phyloP scores from a whole-genome alignment of 2,113 vertebrate genomes.

The Phyllostomus hastatus region DNA sequence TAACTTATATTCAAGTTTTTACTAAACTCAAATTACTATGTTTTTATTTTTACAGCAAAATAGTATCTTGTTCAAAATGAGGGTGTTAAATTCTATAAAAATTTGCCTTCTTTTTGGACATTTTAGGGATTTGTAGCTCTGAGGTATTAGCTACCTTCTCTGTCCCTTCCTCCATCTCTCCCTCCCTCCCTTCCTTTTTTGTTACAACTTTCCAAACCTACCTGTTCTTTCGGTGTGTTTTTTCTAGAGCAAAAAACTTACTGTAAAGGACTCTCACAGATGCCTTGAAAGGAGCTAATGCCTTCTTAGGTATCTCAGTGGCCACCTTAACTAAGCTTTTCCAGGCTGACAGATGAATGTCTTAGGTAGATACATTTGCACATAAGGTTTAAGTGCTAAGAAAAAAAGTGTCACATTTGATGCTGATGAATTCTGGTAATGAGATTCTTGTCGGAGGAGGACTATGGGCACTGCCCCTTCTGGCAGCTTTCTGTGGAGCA shows the following conservation, averaged over 20 bases:
- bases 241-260: background rate
- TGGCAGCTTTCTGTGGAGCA: slow-evolving; percentile 57
- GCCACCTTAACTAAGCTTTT: slow-evolving; percentile 13
- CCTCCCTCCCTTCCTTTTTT: background rate
- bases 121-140: background rate
- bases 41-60: slow-evolving; percentile 22
- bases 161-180: background rate
- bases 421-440: slow-evolving; percentile 66
- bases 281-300: slow-evolving; percentile 9
- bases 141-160: background rate
- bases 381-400: slow-evolving; percentile 57
- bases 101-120: background rate
- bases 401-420: slow-evolving; percentile 55
- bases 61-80: background rate
- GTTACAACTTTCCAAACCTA: background rate
- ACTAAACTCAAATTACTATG: background rate
- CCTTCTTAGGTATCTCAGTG: background rate
- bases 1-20: background rate
- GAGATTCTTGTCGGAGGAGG: slow-evolving; percentile 57
- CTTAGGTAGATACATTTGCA: slow-evolving; percentile 58
- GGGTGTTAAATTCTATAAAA: background rate
- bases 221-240: background rate
- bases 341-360: slow-evolving; percentile 51
- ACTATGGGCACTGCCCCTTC: slow-evolving; percentile 47
- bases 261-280: background rate